Evolutionary conservation across 2,113 vertebrate species (phyloP).

Genomic region (Cottus gobio): DNA sequence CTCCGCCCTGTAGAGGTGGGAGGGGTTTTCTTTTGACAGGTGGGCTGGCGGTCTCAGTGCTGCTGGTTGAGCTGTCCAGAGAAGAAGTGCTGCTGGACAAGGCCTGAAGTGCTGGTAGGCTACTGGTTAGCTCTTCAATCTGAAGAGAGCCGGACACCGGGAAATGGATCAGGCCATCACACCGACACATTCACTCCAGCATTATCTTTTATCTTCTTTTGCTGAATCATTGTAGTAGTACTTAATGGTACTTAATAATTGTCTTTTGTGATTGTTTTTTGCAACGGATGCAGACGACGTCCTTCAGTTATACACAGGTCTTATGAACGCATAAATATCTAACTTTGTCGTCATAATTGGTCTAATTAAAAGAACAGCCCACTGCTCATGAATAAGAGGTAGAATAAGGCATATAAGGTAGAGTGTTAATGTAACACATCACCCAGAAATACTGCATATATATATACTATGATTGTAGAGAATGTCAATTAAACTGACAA

Average conservation of each 20-base stretch:
- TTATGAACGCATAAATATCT: neutral
- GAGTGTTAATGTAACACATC: neutral
- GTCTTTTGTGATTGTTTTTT: neutral
- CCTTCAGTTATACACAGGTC: neutral
- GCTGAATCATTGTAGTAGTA: neutral
- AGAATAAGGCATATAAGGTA: neutral
- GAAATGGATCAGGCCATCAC: neutral
- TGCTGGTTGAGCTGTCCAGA: conserved; percentile 89
- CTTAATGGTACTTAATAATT: neutral
- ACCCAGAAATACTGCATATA: neutral
- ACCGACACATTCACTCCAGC: neutral
- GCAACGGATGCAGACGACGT: neutral
- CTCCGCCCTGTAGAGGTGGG: conserved; percentile 89
- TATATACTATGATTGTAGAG: neutral
- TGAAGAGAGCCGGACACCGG: conserved; percentile 52
- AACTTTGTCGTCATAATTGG: neutral
- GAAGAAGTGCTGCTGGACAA: conserved; percentile 92
- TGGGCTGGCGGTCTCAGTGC: conserved; percentile 91
- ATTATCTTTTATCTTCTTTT: neutral
- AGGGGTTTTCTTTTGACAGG: conserved; percentile 92
- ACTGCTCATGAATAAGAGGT: neutral
- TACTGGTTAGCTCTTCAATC: conserved; percentile 97
- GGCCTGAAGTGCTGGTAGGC: conserved; percentile 89
- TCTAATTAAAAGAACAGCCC: neutral
- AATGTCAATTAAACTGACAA: neutral